Evolutionary conservation across 1,140 invertebrate genomes (phyloP).

Genomic region (Listronotus bonariensis): DNA sequence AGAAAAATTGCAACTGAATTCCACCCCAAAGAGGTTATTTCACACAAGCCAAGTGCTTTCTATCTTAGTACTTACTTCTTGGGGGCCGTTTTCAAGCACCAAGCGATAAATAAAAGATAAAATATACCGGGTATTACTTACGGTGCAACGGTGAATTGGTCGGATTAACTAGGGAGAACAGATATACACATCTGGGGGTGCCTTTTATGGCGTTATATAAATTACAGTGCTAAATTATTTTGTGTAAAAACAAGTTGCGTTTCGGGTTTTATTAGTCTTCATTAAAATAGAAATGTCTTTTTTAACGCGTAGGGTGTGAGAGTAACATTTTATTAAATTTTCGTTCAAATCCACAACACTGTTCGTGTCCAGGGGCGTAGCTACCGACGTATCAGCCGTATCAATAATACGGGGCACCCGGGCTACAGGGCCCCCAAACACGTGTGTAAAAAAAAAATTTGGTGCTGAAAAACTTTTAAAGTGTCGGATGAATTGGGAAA

Average conservation of each 20-base stretch:
- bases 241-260: not conserved
- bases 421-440: too few species aligned
- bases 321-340: too few species aligned
- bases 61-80: not conserved
- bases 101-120: conserved; percentile 5
- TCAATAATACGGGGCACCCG: too few species aligned
- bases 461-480: too few species aligned
- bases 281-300: too few species aligned
- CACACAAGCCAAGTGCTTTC: not conserved
- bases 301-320: too few species aligned
- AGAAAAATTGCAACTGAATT: not conserved
- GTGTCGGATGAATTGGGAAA: too few species aligned
- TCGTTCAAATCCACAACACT: too few species aligned
- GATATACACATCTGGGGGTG: conserved; percentile 4
- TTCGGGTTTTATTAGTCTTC: not conserved
- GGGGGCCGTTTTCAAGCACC: not conserved
- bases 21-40: not conserved
- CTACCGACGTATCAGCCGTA: too few species aligned
- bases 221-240: conserved; percentile 1
- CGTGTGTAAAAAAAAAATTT: too few species aligned
- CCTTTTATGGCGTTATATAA: conserved; percentile 9
- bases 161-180: conserved; percentile 6
- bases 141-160: not conserved
- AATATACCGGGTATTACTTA: conserved; percentile 6
- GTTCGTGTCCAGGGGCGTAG: too few species aligned